Percentiles rank a stretch among this genome's conserved stretches.
phyloP scores from a whole-genome alignment of 2,888 invertebrate species.

The Zonitis immaculata region DNA sequence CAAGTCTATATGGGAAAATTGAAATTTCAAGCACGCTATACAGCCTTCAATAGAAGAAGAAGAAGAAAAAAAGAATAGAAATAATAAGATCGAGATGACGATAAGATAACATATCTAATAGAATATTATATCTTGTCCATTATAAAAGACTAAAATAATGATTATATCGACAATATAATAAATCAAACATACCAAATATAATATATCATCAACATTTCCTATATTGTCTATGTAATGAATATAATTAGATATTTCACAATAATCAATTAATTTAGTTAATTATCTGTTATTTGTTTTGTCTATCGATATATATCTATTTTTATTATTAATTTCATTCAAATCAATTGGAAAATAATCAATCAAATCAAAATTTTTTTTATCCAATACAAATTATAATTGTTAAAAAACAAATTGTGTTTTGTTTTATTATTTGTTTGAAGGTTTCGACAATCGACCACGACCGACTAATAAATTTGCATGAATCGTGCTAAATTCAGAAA shows the following conservation, averaged over 20 bases:
- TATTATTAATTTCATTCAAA: too few relatives aligned
- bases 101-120: conserved; percentile 15
- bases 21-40: conserved; percentile 15
- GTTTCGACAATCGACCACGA: conserved; percentile 35
- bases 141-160: neutral
- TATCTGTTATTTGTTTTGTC: too few relatives aligned
- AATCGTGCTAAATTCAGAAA: conserved; percentile 33
- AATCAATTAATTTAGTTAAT: too few relatives aligned
- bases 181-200: conserved; percentile 7
- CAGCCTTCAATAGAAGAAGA: neutral
- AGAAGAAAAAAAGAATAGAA: conserved; percentile 1
- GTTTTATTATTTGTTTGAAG: conserved; percentile 27
- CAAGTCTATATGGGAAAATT: conserved; percentile 8
- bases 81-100: conserved; percentile 7
- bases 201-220: neutral
- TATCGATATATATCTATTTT: too few relatives aligned
- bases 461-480: conserved; percentile 26
- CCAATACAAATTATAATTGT: too few relatives aligned
- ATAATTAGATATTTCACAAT: too few relatives aligned
- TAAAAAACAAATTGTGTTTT: conserved; percentile 30
- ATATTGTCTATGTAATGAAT: too few relatives aligned
- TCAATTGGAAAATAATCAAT: too few relatives aligned
- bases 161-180: conserved; percentile 7
- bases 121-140: neutral
- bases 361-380: too few relatives aligned